Conservation (phyloP, 2,113 vertebrate genomes). For the Triplophysa tibetana region DNA sequence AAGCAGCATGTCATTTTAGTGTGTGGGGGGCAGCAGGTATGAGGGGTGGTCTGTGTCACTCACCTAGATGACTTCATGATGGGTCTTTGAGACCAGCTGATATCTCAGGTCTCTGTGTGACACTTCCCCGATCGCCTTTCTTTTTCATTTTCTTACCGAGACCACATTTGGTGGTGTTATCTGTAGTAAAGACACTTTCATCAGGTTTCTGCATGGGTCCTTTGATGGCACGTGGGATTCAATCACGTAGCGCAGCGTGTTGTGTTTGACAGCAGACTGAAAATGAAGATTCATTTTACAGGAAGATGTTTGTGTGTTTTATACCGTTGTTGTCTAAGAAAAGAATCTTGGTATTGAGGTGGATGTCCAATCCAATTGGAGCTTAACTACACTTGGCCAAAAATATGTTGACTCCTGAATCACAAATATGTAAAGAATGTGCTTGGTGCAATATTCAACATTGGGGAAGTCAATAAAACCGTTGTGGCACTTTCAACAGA, state of each 20-base stretch:
- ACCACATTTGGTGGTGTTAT: constrained; percentile 64
- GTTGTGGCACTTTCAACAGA: no score
- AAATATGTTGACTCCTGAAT: no score
- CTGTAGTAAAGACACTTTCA: constrained; percentile 56
- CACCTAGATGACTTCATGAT: constrained; percentile 70
- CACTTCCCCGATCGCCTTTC: constrained; percentile 61
- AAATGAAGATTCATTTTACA: constrained; percentile 9
- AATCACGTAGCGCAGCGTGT: not conserved
- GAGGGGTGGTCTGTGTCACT: constrained; percentile 53
- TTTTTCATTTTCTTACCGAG: constrained; percentile 56
- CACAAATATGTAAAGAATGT: no score
- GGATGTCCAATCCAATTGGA: no score
- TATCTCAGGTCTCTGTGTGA: constrained; percentile 52
- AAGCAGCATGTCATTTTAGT: constrained; percentile 65
- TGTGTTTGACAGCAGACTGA: constrained; percentile 1
- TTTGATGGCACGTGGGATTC: not conserved
- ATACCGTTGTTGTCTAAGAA: not conserved
- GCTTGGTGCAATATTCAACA: no score
- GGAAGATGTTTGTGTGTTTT: not conserved
- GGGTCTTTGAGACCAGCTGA: constrained; percentile 62
- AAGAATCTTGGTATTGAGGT: not conserved
- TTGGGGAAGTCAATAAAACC: no score
- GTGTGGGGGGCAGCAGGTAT: constrained; percentile 37
- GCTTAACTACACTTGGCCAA: no score
- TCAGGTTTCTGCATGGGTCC: constrained; percentile 51